phyloP scores from a whole-genome alignment of 2,797 vertebrate genomes.

The Pseudochirops cupreus region DNA sequence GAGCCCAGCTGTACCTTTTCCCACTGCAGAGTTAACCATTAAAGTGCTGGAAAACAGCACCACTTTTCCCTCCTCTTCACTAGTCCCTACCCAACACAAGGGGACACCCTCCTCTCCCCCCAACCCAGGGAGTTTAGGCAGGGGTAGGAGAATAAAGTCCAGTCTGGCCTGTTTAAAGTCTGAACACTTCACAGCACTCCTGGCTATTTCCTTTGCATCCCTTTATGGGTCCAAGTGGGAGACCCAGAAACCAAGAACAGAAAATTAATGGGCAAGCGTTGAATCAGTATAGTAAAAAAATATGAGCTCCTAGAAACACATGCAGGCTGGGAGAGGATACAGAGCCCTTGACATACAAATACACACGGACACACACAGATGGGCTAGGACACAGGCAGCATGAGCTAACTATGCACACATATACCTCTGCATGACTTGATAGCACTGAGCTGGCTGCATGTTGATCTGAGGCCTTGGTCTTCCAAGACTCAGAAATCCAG shows the following conservation, averaged over 20 bases:
- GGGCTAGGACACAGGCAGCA: not conserved
- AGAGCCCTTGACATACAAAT: not conserved
- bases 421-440: not conserved
- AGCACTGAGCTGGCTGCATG: not conserved
- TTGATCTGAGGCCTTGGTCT: not conserved
- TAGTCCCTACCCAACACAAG: not conserved
- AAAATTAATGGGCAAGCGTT: not conserved
- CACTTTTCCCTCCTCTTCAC: not conserved
- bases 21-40: not conserved
- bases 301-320: not conserved
- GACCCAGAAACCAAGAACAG: not conserved
- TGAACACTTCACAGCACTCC: not conserved
- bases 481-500: not conserved
- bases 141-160: not conserved
- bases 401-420: fast-evolving
- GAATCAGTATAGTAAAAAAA: not conserved
- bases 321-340: not conserved
- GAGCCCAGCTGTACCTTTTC: not conserved
- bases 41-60: not conserved
- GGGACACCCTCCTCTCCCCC: not conserved
- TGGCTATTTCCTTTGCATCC: not conserved
- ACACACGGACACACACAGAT: not conserved
- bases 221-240: not conserved
- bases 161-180: not conserved
- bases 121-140: not conserved